Base-by-base conservation (phyloP, 23 tunicate species). In the Phallusia fumigata region DNA sequence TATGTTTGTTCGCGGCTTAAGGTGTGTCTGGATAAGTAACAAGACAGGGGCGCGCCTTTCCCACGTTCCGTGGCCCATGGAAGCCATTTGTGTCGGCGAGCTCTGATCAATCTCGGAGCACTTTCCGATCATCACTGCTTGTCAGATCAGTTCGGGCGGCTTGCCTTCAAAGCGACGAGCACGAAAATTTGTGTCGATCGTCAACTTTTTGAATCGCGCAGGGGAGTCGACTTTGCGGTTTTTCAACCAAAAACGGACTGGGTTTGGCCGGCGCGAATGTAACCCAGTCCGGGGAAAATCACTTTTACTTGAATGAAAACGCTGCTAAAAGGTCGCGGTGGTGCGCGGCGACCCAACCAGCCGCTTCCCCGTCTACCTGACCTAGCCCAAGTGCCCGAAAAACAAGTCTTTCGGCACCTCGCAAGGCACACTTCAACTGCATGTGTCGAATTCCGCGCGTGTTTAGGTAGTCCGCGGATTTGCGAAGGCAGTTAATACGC, bases 331-430 rank as follows among this genome's bases (percentile, higher is more conserved):
- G 69, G 28, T 24, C 26, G 69, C 69, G 69, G 69, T 58, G 3
- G 69, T 22, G 69, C 3, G 69, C 26, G 69, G 1, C 69, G 69
- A 58, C 16, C 13, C 28, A 2, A 40, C 47, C 47, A 24, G 69
- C 26, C 69, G 28, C 69, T 58, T 58, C 28, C 69, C 16, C 13
- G 26, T 58, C 69, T 40, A 40, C 47, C 47, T 3, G 10, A 10
- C 47, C 10, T 40, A 24, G 69, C 28, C 16, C 69, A 58, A 58
- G 69, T 6, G 69, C 69, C 69, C 16, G 8, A 13, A 58, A 58
- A 58, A 58, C 69, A 58, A 58, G 69, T 58, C 69, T 58, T 58
- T 58, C 69, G 69, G 69, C 69, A 58, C 69, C 69, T 58, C 1
- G 15, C 69, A 21, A 24, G 69, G 28, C 69, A 58, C 69, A 58